Percentiles rank a stretch among this genome's conserved stretches.
phyloP scores from a whole-genome alignment of 2,113 vertebrate genomes.

The Cacatua alba region DNA sequence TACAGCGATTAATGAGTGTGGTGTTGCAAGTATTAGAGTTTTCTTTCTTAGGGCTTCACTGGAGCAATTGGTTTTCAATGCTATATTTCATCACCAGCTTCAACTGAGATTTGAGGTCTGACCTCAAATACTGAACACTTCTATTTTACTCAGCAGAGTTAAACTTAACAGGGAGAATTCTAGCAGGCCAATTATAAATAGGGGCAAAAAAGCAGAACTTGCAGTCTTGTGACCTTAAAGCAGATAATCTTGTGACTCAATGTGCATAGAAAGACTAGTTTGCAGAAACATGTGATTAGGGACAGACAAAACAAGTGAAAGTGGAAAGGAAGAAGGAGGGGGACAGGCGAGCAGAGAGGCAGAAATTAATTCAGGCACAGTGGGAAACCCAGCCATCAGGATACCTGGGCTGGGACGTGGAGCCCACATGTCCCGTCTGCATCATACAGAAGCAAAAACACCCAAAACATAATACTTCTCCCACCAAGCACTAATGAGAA shows the following conservation, averaged over 20 bases:
- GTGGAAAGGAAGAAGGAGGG: background rate
- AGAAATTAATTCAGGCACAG: background rate
- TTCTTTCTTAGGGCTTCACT: background rate
- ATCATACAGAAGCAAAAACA: background rate
- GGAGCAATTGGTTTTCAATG: background rate
- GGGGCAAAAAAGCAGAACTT: background rate
- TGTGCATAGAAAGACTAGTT: background rate
- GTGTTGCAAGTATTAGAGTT: background rate
- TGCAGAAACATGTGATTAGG: constrained; percentile 14
- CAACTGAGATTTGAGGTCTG: background rate
- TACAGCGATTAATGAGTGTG: background rate
- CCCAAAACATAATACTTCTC: background rate
- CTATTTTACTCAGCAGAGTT: background rate
- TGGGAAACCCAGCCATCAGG: background rate
- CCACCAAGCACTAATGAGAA: background rate
- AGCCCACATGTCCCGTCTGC: background rate
- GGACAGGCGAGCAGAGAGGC: background rate
- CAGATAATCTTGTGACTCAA: constrained; percentile 37
- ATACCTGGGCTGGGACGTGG: background rate
- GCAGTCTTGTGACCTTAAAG: constrained; percentile 18
- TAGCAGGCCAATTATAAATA: background rate
- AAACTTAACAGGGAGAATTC: background rate
- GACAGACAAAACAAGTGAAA: background rate
- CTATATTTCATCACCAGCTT: background rate
- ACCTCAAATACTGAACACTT: background rate